Evolutionary conservation across 2,113 vertebrate species (phyloP), one percentile per base, ranked within the genome.

Genomic region (Triplophysa rosa): DNA sequence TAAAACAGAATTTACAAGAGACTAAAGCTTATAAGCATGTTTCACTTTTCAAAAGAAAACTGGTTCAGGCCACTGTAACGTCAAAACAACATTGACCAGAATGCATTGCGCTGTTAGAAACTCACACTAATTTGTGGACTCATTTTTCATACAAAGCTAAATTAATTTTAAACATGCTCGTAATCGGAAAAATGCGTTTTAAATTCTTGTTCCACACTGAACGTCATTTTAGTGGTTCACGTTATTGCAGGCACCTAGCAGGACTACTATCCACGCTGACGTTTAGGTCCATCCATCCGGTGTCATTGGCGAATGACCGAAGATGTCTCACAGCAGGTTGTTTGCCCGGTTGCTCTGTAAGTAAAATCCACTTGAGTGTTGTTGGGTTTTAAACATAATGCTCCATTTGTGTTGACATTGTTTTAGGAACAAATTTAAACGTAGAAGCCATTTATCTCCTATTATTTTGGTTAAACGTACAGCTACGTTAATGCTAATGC

Each of bases 221-320:
- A 3, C 12, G 12, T 5, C 6, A 54, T 54, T 19, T 19, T 54
- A 54, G 5, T 58, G n/a, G 2, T 70, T 54, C 9, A 12, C 23
- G n/a, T 7, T 79, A 63, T 14, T 0, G 16, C 47, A 13, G 86
- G 84, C 24, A 87, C 84, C 78, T 87, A 59, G 59, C 1, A 45
- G 67, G 82, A 10, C 88, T 85, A 9, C 90, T 85, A 75, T 65
- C 47, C 1, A 24, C 3, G 23, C 6, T 40, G 40, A 77, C 74
- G 63, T 65, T 69, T 1, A 76, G 90, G 91, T 87, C 91, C 89
- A 78, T 77, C 56, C 61, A 84, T 84, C 67, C 73, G 11, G 91
- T 94, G 93, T 94, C 93, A 94, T 94, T 94, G 93, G 89, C 88
- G 88, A 91, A 87, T 92, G 93, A 93, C 93, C 91, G 91, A 93